These are phyloP conservation scores for western clawed frog (Xenopus tropicalis) DNA, from an alignment of 2,113 vertebrate genomes.

Conservation along the genomic window UCB_Xtro_10.0 CM004447.2:129954001-129954500, in stretches of 20 bases:
- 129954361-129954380: constrained; percentile 67
- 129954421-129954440: constrained; percentile 64
- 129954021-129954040: no score
- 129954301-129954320: constrained; percentile 67
- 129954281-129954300: constrained; percentile 65
- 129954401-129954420: constrained; percentile 67
- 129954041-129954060: no score
- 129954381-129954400: constrained; percentile 67
- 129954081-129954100: no score
- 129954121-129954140: neutral
- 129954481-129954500: constrained; percentile 60
- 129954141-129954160: neutral
- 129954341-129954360: constrained; percentile 64
- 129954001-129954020: no score
- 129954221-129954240: constrained; percentile 59
- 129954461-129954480: constrained; percentile 67
- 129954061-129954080: no score
- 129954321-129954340: constrained; percentile 66
- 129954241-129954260: constrained; percentile 60
- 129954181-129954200: constrained; percentile 47
- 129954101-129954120: no score
- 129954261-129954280: constrained; percentile 61
- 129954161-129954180: neutral
- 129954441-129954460: constrained; percentile 67
- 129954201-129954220: constrained; percentile 54